phyloP scores from a whole-genome alignment of 2,797 vertebrate genomes.

The Emys orbicularis region DNA sequence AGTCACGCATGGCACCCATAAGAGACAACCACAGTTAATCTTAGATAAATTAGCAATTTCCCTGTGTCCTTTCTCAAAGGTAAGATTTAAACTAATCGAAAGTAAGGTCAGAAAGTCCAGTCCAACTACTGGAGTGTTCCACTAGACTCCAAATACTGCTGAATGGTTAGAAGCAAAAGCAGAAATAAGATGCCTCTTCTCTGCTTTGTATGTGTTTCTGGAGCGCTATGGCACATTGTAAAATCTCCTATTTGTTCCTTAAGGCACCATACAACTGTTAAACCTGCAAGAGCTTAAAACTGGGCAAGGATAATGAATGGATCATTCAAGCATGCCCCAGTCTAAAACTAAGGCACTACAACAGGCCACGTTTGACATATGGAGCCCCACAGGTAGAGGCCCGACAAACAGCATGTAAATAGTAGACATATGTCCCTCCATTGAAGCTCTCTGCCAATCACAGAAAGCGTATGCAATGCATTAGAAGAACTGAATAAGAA shows the following conservation, averaged over 20 bases:
- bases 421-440: background rate
- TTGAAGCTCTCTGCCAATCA: background rate
- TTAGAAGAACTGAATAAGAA: background rate
- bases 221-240: background rate
- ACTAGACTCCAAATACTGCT: background rate
- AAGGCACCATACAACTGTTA: background rate
- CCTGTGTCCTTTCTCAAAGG: background rate
- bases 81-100: background rate
- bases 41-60: background rate
- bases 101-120: background rate
- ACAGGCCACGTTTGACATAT: too few species aligned
- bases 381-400: background rate
- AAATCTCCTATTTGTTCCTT: background rate
- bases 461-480: background rate
- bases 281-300: constrained; percentile 16
- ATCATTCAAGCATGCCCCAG: background rate
- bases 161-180: background rate
- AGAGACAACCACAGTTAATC: background rate
- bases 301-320: background rate
- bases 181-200: background rate
- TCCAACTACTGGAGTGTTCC: background rate
- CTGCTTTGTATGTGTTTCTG: too few species aligned
- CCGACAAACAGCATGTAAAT: background rate
- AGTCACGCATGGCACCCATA: fast-evolving
- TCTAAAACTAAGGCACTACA: background rate